Base-by-base conservation (phyloP, 2,888 invertebrate genomes). In the Watsonalla binaria region DNA sequence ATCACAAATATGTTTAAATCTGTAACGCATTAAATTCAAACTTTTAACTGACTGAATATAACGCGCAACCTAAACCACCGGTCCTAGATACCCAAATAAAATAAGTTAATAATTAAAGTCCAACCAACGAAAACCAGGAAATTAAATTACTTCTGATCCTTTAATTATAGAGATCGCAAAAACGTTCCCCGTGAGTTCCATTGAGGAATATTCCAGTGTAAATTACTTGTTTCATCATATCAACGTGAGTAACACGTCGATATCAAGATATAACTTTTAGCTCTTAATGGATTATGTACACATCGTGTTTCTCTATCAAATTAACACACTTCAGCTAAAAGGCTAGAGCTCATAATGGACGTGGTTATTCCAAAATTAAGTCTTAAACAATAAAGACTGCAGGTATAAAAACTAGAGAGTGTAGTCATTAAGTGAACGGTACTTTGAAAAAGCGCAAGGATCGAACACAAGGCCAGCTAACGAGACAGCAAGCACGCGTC, bases 401-500 rank as follows among this genome's bases (percentile, higher is more conserved):
- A 37, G 9, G 37, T 13, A 49, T 42, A 15, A 37, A 37, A 49
- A 14, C 37, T 35, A 13, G 33, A 35, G 34, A 8, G 8, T 13
- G n/a, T 35, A 48, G 33, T 48, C 34, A 48, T 35, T 13, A 48
- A 48, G 34, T 48, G 15, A 51, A 52, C 52, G 52, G 52, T 55
- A 50, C 45, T 45, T 53, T 52, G 61, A 65, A 68, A 67, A 66
- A 59, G 55, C 54, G 52, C 53, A 58, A 59, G 61, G 59, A 59
- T 57, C 57, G 56, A 60, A 57, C 65, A 63, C 63, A 71, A 71
- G 62, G 60, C 59, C 48, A 57, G 71, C 73, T 79, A 81, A 82
- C 77, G 74, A 78, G 78, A 71, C 73, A 69, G 66, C 66, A 64
- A 66, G 66, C 61, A 49, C 45, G 54, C 58, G 54, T 59, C 66